Conservation (phyloP, 2,797 vertebrate species). For the Threskiornis aethiopicus region DNA sequence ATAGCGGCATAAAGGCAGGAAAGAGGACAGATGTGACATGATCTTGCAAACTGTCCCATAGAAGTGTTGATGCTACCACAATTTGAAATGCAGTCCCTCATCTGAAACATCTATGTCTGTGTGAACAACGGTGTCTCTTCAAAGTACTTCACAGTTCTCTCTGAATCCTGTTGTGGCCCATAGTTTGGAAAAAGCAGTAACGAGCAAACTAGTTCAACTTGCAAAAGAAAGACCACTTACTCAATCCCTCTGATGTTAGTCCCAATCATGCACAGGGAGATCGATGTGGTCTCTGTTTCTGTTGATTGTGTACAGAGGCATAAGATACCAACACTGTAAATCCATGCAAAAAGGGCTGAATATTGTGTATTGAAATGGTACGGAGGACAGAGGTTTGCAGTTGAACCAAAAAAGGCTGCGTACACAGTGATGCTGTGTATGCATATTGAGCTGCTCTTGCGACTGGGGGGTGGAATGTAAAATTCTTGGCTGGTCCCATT, state of each 20-base stretch:
- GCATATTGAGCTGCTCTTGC: rapidly evolving
- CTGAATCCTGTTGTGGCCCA: background rate
- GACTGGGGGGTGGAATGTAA: background rate
- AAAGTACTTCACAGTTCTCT: background rate
- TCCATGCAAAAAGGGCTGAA: background rate
- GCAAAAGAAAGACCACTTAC: background rate
- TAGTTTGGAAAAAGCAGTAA: background rate
- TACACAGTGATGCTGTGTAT: rapidly evolving
- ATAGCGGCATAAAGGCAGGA: background rate
- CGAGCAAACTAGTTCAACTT: background rate
- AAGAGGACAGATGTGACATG: background rate
- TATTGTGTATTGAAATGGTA: background rate
- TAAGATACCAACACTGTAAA: background rate
- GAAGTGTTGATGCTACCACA: background rate
- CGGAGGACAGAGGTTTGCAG: background rate
- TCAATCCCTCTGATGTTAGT: background rate
- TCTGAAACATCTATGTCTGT: background rate
- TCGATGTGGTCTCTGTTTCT: background rate
- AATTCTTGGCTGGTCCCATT: background rate
- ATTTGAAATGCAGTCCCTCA: background rate
- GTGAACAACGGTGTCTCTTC: background rate
- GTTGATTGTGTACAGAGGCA: background rate
- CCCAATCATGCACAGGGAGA: rapidly evolving
- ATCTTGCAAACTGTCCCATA: background rate
- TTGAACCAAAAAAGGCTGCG: background rate